A percentile compares a stretch with the other conserved stretches of the same genome.
Evolutionary conservation across 2,113 vertebrate species (phyloP).

Genomic region (Anguilla japonica): DNA sequence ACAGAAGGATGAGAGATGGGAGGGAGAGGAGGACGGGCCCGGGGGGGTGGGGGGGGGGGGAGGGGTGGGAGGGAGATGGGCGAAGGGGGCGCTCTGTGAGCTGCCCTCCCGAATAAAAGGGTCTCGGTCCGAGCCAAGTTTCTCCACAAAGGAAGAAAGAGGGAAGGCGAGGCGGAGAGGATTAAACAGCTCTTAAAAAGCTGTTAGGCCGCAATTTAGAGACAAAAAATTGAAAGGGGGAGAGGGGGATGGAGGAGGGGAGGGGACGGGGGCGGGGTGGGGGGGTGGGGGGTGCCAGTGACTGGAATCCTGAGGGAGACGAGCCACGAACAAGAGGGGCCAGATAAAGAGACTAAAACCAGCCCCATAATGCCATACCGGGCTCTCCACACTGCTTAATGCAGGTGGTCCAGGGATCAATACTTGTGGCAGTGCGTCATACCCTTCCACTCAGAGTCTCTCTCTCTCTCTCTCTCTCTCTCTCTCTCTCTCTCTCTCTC

Average conservation of each 20-base stretch:
- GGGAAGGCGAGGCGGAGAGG: conserved; percentile 64
- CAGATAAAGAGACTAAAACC: conserved; percentile 29
- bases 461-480: conserved; percentile 21
- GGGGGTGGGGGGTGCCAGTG: conserved; percentile 39
- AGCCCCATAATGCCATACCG: not conserved
- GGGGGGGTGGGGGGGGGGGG: not conserved
- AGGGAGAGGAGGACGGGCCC: conserved; percentile 12
- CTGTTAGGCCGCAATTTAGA: conserved; percentile 74
- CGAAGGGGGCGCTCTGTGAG: conserved; percentile 33
- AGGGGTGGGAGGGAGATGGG: conserved; percentile 38
- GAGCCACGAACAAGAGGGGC: not conserved
- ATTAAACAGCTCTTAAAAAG: conserved; percentile 75
- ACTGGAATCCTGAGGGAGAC: conserved; percentile 51
- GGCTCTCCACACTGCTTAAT: not conserved
- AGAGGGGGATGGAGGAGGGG: conserved; percentile 14
- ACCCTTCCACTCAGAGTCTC: too few relatives aligned
- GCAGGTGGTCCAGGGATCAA: conserved; percentile 12
- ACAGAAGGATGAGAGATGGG: too few relatives aligned
- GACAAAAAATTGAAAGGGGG: conserved; percentile 60
- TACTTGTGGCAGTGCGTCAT: not conserved
- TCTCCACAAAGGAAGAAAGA: conserved; percentile 66
- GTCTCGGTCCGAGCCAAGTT: conserved; percentile 64
- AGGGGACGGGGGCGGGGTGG: conserved; percentile 45
- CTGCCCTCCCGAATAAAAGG: conserved; percentile 55
- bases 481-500: too few relatives aligned